Evolutionary conservation across 2,888 invertebrate genomes (phyloP), one percentile per base, ranked within the genome.

Genomic region (Drosophila engyochracea): DNA sequence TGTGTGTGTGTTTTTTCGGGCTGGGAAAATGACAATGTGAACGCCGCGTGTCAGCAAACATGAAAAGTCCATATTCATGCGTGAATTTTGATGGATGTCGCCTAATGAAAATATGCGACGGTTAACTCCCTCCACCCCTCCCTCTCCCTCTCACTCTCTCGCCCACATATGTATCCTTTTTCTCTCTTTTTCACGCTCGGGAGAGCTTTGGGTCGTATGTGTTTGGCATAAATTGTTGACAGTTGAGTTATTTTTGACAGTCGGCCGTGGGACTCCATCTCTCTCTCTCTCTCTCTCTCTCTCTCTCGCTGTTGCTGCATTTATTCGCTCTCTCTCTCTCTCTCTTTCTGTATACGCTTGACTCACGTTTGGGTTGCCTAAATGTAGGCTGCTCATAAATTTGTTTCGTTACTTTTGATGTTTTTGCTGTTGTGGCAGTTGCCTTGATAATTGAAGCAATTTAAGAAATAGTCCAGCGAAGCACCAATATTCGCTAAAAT

Each of bases 21-120:
- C 66, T 68, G 80, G 62, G 64, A 86, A 83, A 79, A 72, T 79
- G 87, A 82, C 85, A 87, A 84, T 80, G 77, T 77, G 87, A 58
- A 59, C 60, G 66, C 54, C 65, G 70, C 47, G 64, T 76, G 79
- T 70, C 67, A 70, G 69, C 78, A 76, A 76, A 89, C 91, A 91
- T 87, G 88, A 88, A 89, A 91, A 91, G 87, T 90, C 85, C 90
- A 91, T 91, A 91, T 87, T 89, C 91, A 90, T 91, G 91, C 86
- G 84, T 90, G 75, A 84, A 90, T 89, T 89, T 90, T 89, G 88
- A 90, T 90, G 90, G 82, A 89, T 90, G 84, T 82, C 72, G 65
- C 70, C 78, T 84, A 85, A 88, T 89, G 87, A 85, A 84, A 89
- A 84, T 89, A 82, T 87, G 81, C 73, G 79, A 70, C 44, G 51